Evolutionary conservation across 2,888 invertebrate species (phyloP).

Genomic region (Amphimallon solstitiale): DNA sequence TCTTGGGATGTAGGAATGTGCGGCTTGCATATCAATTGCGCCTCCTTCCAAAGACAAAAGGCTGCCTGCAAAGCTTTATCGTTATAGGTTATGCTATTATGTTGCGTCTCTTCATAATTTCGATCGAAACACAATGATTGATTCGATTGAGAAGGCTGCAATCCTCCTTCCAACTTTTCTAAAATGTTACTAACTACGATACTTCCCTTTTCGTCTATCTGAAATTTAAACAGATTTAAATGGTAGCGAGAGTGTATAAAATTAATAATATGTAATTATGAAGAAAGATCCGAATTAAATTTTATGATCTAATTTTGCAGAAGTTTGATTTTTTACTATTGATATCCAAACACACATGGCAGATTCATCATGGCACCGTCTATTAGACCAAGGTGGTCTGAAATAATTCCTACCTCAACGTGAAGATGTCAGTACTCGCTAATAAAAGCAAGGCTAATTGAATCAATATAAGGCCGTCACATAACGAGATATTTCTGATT

Average conservation of each 20-base stretch:
- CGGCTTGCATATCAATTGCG: not conserved
- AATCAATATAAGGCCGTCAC: too few species aligned
- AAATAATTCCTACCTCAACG: too few species aligned
- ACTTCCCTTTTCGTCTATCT: not conserved
- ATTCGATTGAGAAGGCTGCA: not conserved
- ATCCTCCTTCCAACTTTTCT: not conserved
- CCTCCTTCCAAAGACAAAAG: conserved; percentile 13
- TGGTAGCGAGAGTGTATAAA: not conserved
- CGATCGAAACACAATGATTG: not conserved
- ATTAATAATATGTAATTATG: not conserved
- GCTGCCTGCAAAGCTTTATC: not conserved
- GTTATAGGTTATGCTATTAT: not conserved
- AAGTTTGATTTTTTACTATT: too few species aligned
- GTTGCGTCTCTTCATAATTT: not conserved
- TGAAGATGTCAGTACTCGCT: too few species aligned
- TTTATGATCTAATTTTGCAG: too few species aligned
- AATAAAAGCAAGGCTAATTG: too few species aligned
- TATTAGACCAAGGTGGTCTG: too few species aligned
- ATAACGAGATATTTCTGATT: too few species aligned
- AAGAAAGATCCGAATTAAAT: too few species aligned
- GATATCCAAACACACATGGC: too few species aligned
- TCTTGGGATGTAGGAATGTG: not conserved
- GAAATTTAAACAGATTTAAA: not conserved
- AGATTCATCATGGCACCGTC: too few species aligned
- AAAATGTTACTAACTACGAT: not conserved